These are phyloP conservation scores for Myrmecobius fasciatus DNA, from an alignment of 2,113 vertebrate genomes.

Conservation along the genomic window DNA sequence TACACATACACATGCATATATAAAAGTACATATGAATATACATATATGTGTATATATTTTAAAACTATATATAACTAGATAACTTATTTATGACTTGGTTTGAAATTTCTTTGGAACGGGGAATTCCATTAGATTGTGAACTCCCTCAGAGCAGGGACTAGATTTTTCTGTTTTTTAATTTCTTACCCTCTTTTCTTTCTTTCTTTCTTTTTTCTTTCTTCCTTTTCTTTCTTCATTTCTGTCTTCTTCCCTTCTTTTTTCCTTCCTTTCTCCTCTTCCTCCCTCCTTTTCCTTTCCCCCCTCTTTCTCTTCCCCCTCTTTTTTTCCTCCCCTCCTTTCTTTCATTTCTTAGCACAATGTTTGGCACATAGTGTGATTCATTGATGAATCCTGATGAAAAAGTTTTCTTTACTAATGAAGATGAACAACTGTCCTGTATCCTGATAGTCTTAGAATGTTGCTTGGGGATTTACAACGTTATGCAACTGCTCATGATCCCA, in stretches of 20 bases:
- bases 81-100: not conserved
- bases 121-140: not conserved
- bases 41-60: not conserved
- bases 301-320: too few relatives aligned
- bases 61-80: too few relatives aligned
- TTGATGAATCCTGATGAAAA: not conserved
- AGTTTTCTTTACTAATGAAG: not conserved
- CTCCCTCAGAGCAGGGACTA: not conserved
- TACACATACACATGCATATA: not conserved
- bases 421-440: not conserved
- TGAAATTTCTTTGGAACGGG: not conserved
- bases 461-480: not conserved
- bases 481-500: not conserved
- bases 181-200: too few relatives aligned
- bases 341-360: not conserved
- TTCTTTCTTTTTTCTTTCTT: too few relatives aligned
- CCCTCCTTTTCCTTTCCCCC: too few relatives aligned
- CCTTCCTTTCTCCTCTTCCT: too few relatives aligned
- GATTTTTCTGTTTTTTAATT: not conserved
- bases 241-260: too few relatives aligned
- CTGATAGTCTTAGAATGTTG: not conserved
- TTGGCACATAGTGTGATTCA: not conserved
- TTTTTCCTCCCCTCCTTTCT: not conserved
- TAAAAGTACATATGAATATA: not conserved
- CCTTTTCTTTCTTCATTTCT: too few relatives aligned